Evolutionary conservation across 2,888 invertebrate species (phyloP).

Genomic region (Hedya salicella): DNA sequence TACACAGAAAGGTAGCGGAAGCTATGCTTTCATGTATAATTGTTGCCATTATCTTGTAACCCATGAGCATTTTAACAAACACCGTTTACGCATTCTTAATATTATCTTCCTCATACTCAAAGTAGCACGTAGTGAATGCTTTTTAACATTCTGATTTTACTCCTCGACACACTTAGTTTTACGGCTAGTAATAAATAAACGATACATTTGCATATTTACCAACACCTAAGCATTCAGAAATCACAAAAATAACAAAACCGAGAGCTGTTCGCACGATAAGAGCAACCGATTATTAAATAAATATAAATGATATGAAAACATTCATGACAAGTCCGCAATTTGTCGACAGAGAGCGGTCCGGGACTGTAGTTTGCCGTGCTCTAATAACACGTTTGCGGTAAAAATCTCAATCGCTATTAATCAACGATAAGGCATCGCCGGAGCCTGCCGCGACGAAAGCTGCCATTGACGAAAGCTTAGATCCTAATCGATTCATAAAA

Average conservation of each 20-base stretch:
- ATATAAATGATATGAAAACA: slow-evolving; percentile 66
- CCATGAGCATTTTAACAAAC: slow-evolving; percentile 23
- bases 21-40: slow-evolving; percentile 4
- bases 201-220: slow-evolving; percentile 42
- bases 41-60: slow-evolving; percentile 22
- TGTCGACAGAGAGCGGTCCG: slow-evolving; percentile 68
- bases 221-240: slow-evolving; percentile 39
- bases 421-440: slow-evolving; percentile 79
- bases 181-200: slow-evolving; percentile 29
- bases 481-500: slow-evolving; percentile 85
- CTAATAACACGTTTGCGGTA: slow-evolving; percentile 77
- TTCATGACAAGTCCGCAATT: slow-evolving; percentile 73
- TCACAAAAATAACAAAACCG: slow-evolving; percentile 34
- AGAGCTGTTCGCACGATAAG: slow-evolving; percentile 37
- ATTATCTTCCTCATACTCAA: slow-evolving; percentile 16
- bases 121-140: slow-evolving; percentile 19
- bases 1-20: slow-evolving; percentile 12
- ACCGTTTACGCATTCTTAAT: slow-evolving; percentile 30
- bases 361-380: slow-evolving; percentile 68
- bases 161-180: slow-evolving; percentile 33
- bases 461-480: slow-evolving; percentile 85
- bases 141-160: slow-evolving; percentile 26
- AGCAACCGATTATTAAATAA: slow-evolving; percentile 55
- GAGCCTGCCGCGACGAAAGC: slow-evolving; percentile 75
- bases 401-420: slow-evolving; percentile 83